A percentile compares a stretch with the other conserved stretches of the same genome.
phyloP scores from a whole-genome alignment of 2,888 invertebrate species.

The Tribolium freemani region DNA sequence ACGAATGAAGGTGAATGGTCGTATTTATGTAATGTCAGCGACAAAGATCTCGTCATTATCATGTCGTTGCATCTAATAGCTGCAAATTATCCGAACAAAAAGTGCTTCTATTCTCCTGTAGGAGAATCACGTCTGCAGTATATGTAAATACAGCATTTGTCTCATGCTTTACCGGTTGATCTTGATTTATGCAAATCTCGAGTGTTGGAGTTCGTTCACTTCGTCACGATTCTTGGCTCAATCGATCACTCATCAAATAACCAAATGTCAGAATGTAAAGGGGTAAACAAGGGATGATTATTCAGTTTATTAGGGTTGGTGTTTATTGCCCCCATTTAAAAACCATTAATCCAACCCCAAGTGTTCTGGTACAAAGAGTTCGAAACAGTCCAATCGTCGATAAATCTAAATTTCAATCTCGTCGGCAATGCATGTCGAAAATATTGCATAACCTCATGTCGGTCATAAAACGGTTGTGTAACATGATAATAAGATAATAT shows the following conservation, averaged over 20 bases:
- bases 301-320: constrained; percentile 24
- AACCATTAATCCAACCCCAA: constrained; percentile 21
- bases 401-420: constrained; percentile 20
- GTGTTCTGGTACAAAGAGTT: constrained; percentile 6
- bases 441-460: constrained; percentile 21
- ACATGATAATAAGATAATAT: constrained; percentile 38
- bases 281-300: constrained; percentile 29
- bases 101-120: constrained; percentile 14
- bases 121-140: constrained; percentile 4
- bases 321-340: constrained; percentile 29
- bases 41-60: constrained; percentile 31
- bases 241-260: constrained; percentile 9
- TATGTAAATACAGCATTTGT: constrained; percentile 24
- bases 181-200: constrained; percentile 19
- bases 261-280: constrained; percentile 1
- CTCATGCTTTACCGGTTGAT: constrained; percentile 4
- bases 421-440: constrained; percentile 2
- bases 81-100: constrained; percentile 68
- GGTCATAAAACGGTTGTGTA: constrained; percentile 33
- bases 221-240: not conserved
- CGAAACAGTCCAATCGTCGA: not conserved
- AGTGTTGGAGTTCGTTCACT: constrained; percentile 16
- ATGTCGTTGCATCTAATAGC: constrained; percentile 41
- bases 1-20: constrained; percentile 23
- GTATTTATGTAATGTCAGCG: constrained; percentile 30